Base-by-base conservation (phyloP, 2,113 vertebrate species). In the Xenopus borealis region DNA sequence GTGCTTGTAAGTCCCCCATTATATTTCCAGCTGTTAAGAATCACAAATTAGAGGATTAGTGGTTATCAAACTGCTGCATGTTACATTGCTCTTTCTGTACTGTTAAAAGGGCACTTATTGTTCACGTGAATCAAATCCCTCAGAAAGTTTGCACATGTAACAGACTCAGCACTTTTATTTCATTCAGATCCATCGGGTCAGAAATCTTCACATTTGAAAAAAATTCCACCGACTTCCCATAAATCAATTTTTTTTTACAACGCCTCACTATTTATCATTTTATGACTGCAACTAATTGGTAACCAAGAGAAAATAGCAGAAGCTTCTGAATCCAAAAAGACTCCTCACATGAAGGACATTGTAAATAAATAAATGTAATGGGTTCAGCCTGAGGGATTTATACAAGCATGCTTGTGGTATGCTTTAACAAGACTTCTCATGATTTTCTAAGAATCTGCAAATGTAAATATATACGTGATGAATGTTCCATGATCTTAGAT, bases 261-360 rank as follows among this genome's bases (percentile, higher is more conserved):
- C 46, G 16, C 11, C 23, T 45, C 19, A 19, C 46, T 67, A 23
- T 67, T 66, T 47, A 47, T 67, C n/a, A 50, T 67, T 23, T 67
- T 52, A 67, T 67, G n/a, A 67, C 45, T 67, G 45, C 52, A 50
- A 67, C 17, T 67, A 47, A 67, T 67, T 67, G 65, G 46, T 19
- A 11, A 47, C 44, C 45, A 50, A 47, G 19, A 67, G n/a, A 45
- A 67, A 67, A 67, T 5, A 67, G 44, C 45, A 27, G 50, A 67
- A 50, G 17, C 46, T 12, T 16, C 47, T 4, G 33, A 67, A 27
- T 20, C 18, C 44, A 20, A n/a, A n/a, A 50, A 19, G 65, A 67
- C 65, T 67, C 12, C 12, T 20, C 45, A 18, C 65, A 19, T 17
- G 65, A 18, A 66, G 17, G 63, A 66, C 17, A 17, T 19, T 17